Base-by-base conservation (phyloP, 2,797 vertebrate species). In the Argyrosomus regius region DNA sequence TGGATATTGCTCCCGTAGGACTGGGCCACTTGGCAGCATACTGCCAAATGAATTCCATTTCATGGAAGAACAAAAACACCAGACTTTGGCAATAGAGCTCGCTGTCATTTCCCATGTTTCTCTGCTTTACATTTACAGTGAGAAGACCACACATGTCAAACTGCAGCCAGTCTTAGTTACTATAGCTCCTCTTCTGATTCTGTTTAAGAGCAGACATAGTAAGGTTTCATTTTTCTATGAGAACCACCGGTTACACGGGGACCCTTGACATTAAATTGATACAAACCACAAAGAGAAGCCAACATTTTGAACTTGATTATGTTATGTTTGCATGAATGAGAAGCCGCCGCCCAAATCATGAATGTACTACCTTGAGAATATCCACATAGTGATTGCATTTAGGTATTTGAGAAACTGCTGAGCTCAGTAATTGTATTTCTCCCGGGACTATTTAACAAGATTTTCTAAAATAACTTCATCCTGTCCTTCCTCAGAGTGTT, bases 401-500 rank as follows among this genome's bases (percentile, higher is more conserved):
- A 77, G 61, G 46, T 84, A 78, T 87, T 80, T 83, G 22, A 75
- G 41, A 75, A 87, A 76, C 43, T 54, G 62, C 62, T 46, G 12
- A 41, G 53, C 49, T 81, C 22, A 43, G 61, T 77, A 66, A 39
- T 77, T 52, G 28, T 70, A 8, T 39, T 24, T 11, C 28, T 59
- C 26, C 14, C 31, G 52, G 31, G 35, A 72, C 56, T 64, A 18
- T 65, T 82, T 70, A 64, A 41, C 63, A 78, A 41, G 26, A 35
- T 69, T 17, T 39, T 87, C 60, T 39, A 26, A 80, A 91, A 80
- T 82, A 81, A 84, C 74, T 62, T n/a, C 7, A 58, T 80, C 26
- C 6, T 71, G 67, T 76, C 91, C 66, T 85, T 72, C 74, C 61
- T 84, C 92, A 99, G 98, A 98, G 75, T 99, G 98, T 91, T 99